phyloP scores from a whole-genome alignment of 2,797 vertebrate species.

The Cossypha caffra region DNA sequence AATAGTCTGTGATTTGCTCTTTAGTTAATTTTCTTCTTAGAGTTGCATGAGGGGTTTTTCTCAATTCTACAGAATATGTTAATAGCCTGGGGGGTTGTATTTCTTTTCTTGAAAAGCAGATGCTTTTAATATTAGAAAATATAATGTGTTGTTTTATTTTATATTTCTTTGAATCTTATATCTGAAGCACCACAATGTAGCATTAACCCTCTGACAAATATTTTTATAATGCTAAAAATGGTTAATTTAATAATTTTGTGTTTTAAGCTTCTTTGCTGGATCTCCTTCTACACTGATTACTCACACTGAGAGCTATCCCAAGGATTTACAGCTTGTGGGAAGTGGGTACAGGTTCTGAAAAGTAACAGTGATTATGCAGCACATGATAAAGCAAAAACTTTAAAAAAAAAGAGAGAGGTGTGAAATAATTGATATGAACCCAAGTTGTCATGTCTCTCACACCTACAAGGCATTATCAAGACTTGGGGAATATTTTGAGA shows the following conservation, averaged over 20 bases:
- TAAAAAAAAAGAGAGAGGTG: neutral
- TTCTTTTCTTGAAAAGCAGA: neutral
- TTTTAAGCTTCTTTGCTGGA: neutral
- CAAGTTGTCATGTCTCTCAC: neutral
- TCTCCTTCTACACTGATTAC: neutral
- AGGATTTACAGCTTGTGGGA: neutral
- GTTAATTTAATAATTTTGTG: neutral
- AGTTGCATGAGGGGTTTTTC: neutral
- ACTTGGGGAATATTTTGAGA: neutral
- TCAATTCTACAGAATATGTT: neutral
- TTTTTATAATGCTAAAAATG: neutral
- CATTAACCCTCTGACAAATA: neutral
- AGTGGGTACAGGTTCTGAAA: neutral
- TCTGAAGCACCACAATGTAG: neutral
- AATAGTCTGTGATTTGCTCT: neutral
- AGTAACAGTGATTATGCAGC: neutral
- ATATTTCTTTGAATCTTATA: neutral
- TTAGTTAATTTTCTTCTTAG: neutral
- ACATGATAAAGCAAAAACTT: neutral
- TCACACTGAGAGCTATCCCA: neutral
- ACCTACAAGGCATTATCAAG: neutral
- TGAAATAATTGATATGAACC: conserved; percentile 5
- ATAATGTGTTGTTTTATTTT: neutral
- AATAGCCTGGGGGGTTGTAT: neutral
- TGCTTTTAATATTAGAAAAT: neutral